Evolutionary conservation across 2,888 invertebrate genomes (phyloP), one percentile per base, ranked within the genome.

Genomic region (Athrips mouffetella): DNA sequence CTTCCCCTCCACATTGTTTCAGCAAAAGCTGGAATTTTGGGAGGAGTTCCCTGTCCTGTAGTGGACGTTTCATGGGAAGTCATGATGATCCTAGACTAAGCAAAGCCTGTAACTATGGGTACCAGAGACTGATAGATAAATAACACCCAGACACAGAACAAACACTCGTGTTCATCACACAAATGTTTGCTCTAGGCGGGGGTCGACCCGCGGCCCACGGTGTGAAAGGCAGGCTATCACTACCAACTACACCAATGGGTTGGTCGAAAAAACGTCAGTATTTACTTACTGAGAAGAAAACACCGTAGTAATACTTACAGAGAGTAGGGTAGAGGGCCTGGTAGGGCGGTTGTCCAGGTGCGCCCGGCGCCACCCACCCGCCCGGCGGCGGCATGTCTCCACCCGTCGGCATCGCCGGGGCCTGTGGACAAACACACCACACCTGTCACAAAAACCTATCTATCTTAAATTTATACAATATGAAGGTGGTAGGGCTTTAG

Each of bases 301-400:
- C 16, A 37, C n/a, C n/a, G n/a, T n/a, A n/a, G n/a, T n/a, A 25
- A 25, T 53, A 77, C 86, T 82, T 62, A 88, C 87, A 64, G n/a
- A 88, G 73, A 11, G 86, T 73, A 7, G 87, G 87, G 47, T 87
- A 87, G 5, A 88, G 62, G 0, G 77, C 55, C 51, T 86, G 84
- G 58, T 64, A 77, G 0, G 86, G 82, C 10, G 82, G 80, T 27
- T 76, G 76, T 1, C 65, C 67, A 0, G 80, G 77, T 2, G 70
- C 50, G 5, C 76, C 76, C 0, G 85, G 86, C 48, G 69, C 51
- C 33, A 75, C 70, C 87, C 87, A 86, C 0, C 85, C 85, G 1
- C 81, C 84, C 0, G 79, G 65, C 1, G 57, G 50, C 1, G 76
- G 81, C 1, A 57, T 49, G 1, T 76, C 81, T 0, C 71, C 76